Evolutionary conservation across 2,797 vertebrate genomes (phyloP).

Genomic region (Typhlichthys subterraneus): DNA sequence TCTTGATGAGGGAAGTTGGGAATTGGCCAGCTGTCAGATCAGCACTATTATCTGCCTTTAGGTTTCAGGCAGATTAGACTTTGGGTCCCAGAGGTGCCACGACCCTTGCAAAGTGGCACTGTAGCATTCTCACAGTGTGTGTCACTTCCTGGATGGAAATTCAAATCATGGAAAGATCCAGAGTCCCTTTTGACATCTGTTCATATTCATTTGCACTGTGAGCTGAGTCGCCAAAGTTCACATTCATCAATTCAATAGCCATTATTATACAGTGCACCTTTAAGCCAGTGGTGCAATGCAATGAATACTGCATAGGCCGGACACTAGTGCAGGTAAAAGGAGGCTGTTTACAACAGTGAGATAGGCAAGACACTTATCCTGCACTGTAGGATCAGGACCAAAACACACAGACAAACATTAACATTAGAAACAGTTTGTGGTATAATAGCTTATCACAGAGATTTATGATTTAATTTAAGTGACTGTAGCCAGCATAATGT

Average conservation of each 20-base stretch:
- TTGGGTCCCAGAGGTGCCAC: conserved; percentile 66
- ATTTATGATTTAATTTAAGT: too few relatives aligned
- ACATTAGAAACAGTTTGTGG: not conserved
- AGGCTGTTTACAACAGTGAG: too few relatives aligned
- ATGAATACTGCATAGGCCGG: too few relatives aligned
- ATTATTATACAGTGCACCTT: too few relatives aligned
- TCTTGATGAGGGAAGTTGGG: conserved; percentile 70
- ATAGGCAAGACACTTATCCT: not conserved
- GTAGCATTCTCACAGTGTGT: conserved; percentile 55
- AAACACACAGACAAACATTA: not conserved
- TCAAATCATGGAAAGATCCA: conserved; percentile 68
- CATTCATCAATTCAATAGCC: conserved; percentile 25
- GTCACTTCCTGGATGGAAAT: conserved; percentile 71
- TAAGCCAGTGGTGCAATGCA: too few relatives aligned
- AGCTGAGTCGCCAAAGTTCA: conserved; percentile 25
- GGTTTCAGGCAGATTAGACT: conserved; percentile 75
- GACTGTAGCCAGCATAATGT: too few relatives aligned
- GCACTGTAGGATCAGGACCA: not conserved
- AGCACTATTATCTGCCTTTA: conserved; percentile 74
- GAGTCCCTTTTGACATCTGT: conserved; percentile 41
- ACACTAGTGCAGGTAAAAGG: too few relatives aligned
- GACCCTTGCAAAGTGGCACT: conserved; percentile 54
- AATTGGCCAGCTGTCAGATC: conserved; percentile 75
- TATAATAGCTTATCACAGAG: not conserved
- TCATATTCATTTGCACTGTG: conserved; percentile 57